A percentile compares a stretch with the other conserved stretches of the same genome.
Conservation (phyloP, 1,140 invertebrate genomes). For the Brachionus sp. region DNA sequence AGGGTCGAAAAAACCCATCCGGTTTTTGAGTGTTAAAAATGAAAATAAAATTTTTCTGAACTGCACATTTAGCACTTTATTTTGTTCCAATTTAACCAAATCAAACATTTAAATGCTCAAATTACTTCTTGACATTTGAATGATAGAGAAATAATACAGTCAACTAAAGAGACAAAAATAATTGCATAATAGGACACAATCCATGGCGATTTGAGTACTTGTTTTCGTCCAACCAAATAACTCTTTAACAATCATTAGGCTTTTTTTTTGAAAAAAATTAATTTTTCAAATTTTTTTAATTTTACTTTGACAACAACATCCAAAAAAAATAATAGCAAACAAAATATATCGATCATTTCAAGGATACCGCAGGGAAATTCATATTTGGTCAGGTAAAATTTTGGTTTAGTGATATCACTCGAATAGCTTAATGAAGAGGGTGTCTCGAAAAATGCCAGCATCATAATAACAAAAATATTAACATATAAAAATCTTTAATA, state of each 20-base stretch:
- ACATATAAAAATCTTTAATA: conserved; percentile 46
- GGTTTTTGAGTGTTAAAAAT: too few species aligned
- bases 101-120: too few species aligned
- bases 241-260: conserved; percentile 47
- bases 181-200: conserved; percentile 50
- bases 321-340: conserved; percentile 51
- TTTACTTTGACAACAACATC: conserved; percentile 53
- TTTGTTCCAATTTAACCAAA: too few species aligned
- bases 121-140: conserved; percentile 52
- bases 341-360: conserved; percentile 53
- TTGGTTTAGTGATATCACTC: conserved; percentile 51
- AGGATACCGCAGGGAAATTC: conserved; percentile 53
- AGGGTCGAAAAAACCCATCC: too few species aligned
- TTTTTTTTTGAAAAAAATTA: not conserved
- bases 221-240: conserved; percentile 50
- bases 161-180: conserved; percentile 51
- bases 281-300: not conserved
- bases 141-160: conserved; percentile 52
- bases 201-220: conserved; percentile 52
- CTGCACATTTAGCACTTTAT: too few species aligned
- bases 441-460: conserved; percentile 55
- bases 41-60: too few species aligned
- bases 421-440: conserved; percentile 56
- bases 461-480: conserved; percentile 52
- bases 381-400: conserved; percentile 45